Evolutionary conservation across 2,888 invertebrate species (phyloP).

Genomic region (Tinea semifulvella): DNA sequence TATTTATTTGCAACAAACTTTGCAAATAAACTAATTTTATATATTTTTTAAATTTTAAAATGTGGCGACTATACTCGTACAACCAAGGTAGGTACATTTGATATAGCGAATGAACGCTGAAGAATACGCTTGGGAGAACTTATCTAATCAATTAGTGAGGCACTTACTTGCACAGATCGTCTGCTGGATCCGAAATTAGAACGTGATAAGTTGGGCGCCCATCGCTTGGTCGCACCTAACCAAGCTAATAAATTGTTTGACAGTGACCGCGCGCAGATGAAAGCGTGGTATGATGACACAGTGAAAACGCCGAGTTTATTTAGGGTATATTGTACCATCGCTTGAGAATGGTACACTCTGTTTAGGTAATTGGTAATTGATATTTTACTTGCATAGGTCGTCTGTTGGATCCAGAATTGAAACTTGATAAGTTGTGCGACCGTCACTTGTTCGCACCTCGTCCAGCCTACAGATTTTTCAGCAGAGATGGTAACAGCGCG

Average conservation of each 20-base stretch:
- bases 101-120: too few relatives aligned
- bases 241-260: constrained; percentile 92
- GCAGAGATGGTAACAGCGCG: constrained; percentile 91
- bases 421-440: constrained; percentile 88
- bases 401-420: constrained; percentile 88
- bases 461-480: constrained; percentile 91
- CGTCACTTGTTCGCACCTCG: constrained; percentile 90
- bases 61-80: too few relatives aligned
- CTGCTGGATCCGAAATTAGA: constrained; percentile 90
- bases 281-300: constrained; percentile 97
- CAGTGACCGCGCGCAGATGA: constrained; percentile 93
- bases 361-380: too few relatives aligned
- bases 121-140: too few relatives aligned
- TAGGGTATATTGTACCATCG: too few relatives aligned
- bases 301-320: constrained; percentile 97
- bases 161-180: constrained; percentile 81
- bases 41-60: too few relatives aligned
- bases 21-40: too few relatives aligned
- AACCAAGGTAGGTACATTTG: too few relatives aligned
- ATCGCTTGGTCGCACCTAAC: constrained; percentile 88
- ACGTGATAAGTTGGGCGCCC: constrained; percentile 90
- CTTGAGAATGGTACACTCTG: too few relatives aligned
- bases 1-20: too few relatives aligned
- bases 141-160: too few relatives aligned
- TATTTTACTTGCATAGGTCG: constrained; percentile 83